Evolutionary conservation across 2,113 vertebrate genomes (phyloP).

Genomic region (Hiodon alosoides): DNA sequence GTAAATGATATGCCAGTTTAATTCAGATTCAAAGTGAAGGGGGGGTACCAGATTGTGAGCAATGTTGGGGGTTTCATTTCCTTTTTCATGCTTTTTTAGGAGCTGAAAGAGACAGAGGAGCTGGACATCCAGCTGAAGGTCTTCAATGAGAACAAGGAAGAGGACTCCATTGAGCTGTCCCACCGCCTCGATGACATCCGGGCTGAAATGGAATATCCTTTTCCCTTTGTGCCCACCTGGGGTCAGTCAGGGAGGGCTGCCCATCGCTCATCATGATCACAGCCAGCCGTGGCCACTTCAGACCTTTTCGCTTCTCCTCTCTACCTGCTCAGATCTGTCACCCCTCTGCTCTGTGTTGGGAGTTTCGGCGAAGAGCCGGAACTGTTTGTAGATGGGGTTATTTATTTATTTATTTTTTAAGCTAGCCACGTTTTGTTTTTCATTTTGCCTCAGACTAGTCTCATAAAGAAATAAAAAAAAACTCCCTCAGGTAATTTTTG

Average conservation of each 20-base stretch:
- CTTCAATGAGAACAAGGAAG: constrained; percentile 98
- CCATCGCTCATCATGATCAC: too few relatives aligned
- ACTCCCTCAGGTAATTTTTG: background rate
- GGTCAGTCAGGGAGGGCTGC: too few relatives aligned
- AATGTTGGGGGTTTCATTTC: background rate
- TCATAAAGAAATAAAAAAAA: background rate
- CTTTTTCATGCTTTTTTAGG: constrained; percentile 53
- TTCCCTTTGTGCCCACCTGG: constrained; percentile 27
- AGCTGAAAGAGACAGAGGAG: constrained; percentile 94
- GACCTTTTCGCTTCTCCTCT: too few relatives aligned
- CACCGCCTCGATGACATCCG: constrained; percentile 92
- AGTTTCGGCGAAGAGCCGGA: too few relatives aligned
- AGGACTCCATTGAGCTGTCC: constrained; percentile 88
- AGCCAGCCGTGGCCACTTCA: too few relatives aligned
- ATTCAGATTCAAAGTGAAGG: background rate
- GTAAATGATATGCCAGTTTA: background rate
- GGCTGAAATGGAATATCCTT: constrained; percentile 99
- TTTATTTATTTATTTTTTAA: too few relatives aligned
- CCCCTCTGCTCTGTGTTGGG: too few relatives aligned
- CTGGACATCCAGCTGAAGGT: constrained; percentile 97
- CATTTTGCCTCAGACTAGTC: too few relatives aligned
- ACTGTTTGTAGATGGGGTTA: too few relatives aligned
- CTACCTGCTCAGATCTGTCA: too few relatives aligned
- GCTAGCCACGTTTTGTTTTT: too few relatives aligned
- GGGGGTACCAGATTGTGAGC: background rate